A percentile compares a stretch with the other conserved stretches of the same genome.
Evolutionary conservation across 2,888 invertebrate species (phyloP).

Genomic region (Lysandra coridon): DNA sequence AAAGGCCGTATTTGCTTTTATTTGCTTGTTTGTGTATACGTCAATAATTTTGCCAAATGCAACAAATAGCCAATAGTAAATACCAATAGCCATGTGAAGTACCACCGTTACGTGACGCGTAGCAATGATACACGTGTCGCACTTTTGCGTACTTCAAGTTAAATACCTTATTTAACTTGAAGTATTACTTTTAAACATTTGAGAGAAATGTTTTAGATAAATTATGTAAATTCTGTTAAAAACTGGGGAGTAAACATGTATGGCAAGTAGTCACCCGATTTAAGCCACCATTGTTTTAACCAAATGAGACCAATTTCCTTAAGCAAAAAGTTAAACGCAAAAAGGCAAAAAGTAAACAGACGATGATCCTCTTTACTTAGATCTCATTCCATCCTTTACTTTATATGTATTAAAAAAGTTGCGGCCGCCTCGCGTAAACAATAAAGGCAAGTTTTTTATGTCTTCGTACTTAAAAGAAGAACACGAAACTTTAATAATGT

Average conservation of each 20-base stretch:
- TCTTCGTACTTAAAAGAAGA: slow-evolving; percentile 19
- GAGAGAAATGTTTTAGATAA: no score
- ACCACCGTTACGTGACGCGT: no score
- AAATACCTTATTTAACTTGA: no score
- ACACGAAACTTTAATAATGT: slow-evolving; percentile 13
- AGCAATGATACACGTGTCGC: neutral
- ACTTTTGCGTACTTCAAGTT: neutral
- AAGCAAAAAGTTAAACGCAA: neutral
- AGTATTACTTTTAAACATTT: no score
- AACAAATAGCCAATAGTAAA: no score
- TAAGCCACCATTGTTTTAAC: neutral
- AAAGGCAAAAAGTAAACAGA: slow-evolving; percentile 2
- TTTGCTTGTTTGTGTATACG: no score
- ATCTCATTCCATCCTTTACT: slow-evolving; percentile 6
- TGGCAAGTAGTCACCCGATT: neutral
- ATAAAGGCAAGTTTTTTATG: slow-evolving; percentile 21
- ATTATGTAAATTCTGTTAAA: no score
- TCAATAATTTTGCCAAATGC: no score
- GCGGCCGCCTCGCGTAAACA: slow-evolving; percentile 11
- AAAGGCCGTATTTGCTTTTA: no score
- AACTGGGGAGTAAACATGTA: neutral
- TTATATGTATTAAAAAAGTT: slow-evolving; percentile 22
- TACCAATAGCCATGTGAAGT: no score
- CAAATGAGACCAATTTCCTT: neutral
- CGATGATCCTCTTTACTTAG: neutral